Evolutionary conservation across 1,140 invertebrate genomes (phyloP), one percentile per base, ranked within the genome.

Genomic region (Scaptomyza graminum): DNA sequence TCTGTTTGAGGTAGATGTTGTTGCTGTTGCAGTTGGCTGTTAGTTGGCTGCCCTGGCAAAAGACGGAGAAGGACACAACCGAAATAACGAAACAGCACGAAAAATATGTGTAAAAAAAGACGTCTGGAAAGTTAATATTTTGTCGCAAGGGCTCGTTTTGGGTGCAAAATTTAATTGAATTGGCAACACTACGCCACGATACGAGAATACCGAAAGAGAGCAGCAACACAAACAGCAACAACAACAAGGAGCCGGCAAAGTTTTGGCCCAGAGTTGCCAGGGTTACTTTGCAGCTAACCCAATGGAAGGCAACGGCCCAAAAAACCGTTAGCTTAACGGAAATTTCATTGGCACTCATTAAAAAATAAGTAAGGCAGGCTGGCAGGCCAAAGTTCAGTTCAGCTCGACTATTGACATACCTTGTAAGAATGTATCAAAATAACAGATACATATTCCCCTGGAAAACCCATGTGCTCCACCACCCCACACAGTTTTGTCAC

Each of bases 341-440:
- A 85, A 85, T 77, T 81, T 85, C 74, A 81, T 81, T 85, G 69
- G 49, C 64, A 67, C 63, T 84, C 81, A 84, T 85, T 85, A 80
- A 84, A 84, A 76, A 61, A 50, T 41, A 56, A 62, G 34, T 56
- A 37, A 51, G 37, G 31, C 18, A 18, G 1, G 5, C 37, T 5
- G 37, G 31, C 18, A 18, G 1, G 5, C 37, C 7, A 47, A 37
- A 18, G 18, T 6, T 34, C 2, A 15, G 25, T 25, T 2, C 28
- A 13, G 9, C 15, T 13, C 16, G 49, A 37, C 72, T 22, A 28
- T 6, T 4, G 3, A 4, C n/a, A 75, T 31, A 61, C 51, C 46
- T 51, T 55, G 12, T 43, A 39, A 54, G 5, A 31, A 16, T 18
- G 15, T 9, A 37, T 9, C 37, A 41, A 41, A 8, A 34, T 8